Evolutionary conservation across 1,140 invertebrate genomes (phyloP).

Genomic region (Bradynema listronoti): DNA sequence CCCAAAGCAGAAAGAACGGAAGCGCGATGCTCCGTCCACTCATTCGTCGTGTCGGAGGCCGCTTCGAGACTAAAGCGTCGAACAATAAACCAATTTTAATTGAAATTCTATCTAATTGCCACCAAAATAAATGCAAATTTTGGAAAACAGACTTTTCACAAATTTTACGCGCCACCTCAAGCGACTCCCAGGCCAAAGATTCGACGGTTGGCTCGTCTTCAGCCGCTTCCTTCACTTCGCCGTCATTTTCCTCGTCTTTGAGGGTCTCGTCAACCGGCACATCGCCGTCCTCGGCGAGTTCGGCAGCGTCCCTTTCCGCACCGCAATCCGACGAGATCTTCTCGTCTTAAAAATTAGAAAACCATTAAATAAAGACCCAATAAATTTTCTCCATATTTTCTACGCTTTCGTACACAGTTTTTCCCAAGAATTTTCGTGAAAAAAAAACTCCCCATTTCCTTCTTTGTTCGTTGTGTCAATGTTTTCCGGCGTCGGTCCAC

Average conservation of each 20-base stretch:
- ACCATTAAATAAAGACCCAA: no score
- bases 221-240: neutral
- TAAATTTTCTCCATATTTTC: slow-evolving; percentile 2
- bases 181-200: slow-evolving; percentile 16
- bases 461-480: no score
- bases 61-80: neutral
- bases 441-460: neutral
- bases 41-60: slow-evolving; percentile 1
- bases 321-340: no score
- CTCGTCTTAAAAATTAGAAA: no score
- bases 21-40: slow-evolving; percentile 21
- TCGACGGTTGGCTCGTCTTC: slow-evolving; percentile 5
- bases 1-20: slow-evolving; percentile 20
- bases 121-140: no score
- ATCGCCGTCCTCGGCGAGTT: neutral
- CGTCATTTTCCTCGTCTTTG: slow-evolving; percentile 9
- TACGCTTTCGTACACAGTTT: neutral
- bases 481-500: no score
- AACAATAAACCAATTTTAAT: no score
- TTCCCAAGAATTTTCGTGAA: neutral
- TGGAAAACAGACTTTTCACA: slow-evolving; percentile 21
- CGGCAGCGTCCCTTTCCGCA: no score
- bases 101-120: no score
- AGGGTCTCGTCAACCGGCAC: neutral
- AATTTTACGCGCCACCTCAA: slow-evolving; percentile 27